Conservation (phyloP, 2,888 invertebrate species). For the Augiades crinisus region DNA sequence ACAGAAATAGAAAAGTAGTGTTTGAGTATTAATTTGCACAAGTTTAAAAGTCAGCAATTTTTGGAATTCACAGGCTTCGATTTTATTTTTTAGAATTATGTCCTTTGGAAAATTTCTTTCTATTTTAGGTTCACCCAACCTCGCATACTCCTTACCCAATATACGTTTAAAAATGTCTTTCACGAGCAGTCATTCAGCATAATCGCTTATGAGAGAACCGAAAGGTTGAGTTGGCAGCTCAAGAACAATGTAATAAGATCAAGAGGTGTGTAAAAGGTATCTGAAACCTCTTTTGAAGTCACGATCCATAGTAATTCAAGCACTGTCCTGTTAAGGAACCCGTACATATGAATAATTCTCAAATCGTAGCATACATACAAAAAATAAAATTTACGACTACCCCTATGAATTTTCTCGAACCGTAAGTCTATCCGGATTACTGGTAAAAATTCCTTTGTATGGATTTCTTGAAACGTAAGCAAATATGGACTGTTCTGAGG, state of each 20-base stretch:
- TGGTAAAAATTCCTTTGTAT: slow-evolving; percentile 34
- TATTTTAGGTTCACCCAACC: too few species aligned
- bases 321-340: slow-evolving; percentile 54
- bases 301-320: slow-evolving; percentile 45
- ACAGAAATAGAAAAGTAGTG: too few species aligned
- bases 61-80: too few species aligned
- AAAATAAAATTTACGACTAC: slow-evolving; percentile 45
- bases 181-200: slow-evolving; percentile 17
- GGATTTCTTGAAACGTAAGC: slow-evolving; percentile 25
- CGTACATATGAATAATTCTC: slow-evolving; percentile 63
- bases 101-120: too few species aligned
- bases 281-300: slow-evolving; percentile 41
- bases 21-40: too few species aligned
- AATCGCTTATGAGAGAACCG: slow-evolving; percentile 24
- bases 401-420: slow-evolving; percentile 43
- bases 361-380: slow-evolving; percentile 40
- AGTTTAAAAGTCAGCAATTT: too few species aligned
- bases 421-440: slow-evolving; percentile 38
- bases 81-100: too few species aligned
- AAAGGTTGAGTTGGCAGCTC: slow-evolving; percentile 24
- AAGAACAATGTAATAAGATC: slow-evolving; percentile 30
- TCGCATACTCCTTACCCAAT: background rate
- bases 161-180: slow-evolving; percentile 4
- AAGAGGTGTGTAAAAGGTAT: slow-evolving; percentile 29
- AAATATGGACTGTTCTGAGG: slow-evolving; percentile 3